Evolutionary conservation across 2,888 invertebrate species (phyloP).

Genomic region (Leptinotarsa rubiginosa): DNA sequence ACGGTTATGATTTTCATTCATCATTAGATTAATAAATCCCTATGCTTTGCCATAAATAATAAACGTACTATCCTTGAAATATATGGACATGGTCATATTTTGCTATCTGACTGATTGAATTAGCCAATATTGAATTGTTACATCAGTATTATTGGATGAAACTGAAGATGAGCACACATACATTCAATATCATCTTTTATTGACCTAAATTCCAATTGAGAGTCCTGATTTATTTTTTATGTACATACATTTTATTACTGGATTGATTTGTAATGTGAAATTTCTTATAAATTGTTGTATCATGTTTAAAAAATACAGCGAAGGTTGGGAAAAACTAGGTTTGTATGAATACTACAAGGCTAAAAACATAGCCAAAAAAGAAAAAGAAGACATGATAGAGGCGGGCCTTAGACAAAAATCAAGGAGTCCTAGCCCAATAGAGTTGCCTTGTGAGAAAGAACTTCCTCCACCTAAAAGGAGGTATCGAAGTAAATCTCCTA

Average conservation of each 20-base stretch:
- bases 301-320: slow-evolving; percentile 68
- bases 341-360: slow-evolving; percentile 98
- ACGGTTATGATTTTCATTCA: too few species aligned
- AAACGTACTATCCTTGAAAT: too few species aligned
- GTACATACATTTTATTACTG: slow-evolving; percentile 23
- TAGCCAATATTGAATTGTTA: not conserved
- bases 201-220: not conserved
- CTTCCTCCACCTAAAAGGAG: slow-evolving; percentile 80
- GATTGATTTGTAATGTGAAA: slow-evolving; percentile 26
- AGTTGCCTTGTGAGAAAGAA: slow-evolving; percentile 77
- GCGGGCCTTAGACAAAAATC: slow-evolving; percentile 79
- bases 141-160: not conserved
- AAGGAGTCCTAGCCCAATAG: slow-evolving; percentile 82
- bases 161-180: not conserved
- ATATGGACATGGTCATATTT: too few species aligned
- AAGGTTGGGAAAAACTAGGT: slow-evolving; percentile 98
- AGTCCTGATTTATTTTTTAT: slow-evolving; percentile 15
- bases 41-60: too few species aligned
- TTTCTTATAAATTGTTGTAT: slow-evolving; percentile 42
- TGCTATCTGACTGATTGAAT: not conserved
- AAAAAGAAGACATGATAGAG: slow-evolving; percentile 85
- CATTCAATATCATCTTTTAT: not conserved
- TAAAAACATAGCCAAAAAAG: slow-evolving; percentile 90
- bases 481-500: slow-evolving; percentile 76
- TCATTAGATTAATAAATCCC: too few species aligned